phyloP scores from a whole-genome alignment of 2,113 vertebrate species.

The Catharus fuscescens region DNA sequence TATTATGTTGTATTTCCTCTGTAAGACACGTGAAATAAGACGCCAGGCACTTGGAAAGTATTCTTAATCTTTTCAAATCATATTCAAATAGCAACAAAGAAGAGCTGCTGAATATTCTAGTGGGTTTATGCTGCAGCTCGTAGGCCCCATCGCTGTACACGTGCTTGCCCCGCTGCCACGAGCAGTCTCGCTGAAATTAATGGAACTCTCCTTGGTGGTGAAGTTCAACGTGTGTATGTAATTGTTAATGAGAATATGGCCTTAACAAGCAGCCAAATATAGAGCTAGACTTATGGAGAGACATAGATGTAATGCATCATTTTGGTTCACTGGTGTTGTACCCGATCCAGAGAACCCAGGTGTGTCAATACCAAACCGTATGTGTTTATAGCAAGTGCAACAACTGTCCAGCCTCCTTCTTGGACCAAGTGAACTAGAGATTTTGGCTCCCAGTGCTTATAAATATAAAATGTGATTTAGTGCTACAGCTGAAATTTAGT shows the following conservation, averaged over 20 bases:
- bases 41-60: neutral
- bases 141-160: neutral
- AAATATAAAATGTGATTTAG: neutral
- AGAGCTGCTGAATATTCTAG: neutral
- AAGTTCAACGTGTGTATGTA: neutral
- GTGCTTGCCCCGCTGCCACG: neutral
- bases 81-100: neutral
- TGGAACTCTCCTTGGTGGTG: constrained; percentile 40
- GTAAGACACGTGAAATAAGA: neutral
- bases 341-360: neutral
- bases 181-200: neutral
- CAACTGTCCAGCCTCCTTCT: neutral
- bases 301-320: neutral
- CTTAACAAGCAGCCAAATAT: neutral
- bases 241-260: neutral
- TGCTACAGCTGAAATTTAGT: neutral
- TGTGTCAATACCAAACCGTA: neutral
- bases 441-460: neutral
- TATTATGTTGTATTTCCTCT: neutral
- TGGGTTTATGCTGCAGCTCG: neutral
- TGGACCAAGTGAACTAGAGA: neutral
- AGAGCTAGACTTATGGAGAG: neutral
- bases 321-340: neutral
- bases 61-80: neutral
- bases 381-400: neutral